Evolutionary conservation across 2,888 invertebrate genomes (phyloP).

Genomic region (Patella ulyssiponensis): DNA sequence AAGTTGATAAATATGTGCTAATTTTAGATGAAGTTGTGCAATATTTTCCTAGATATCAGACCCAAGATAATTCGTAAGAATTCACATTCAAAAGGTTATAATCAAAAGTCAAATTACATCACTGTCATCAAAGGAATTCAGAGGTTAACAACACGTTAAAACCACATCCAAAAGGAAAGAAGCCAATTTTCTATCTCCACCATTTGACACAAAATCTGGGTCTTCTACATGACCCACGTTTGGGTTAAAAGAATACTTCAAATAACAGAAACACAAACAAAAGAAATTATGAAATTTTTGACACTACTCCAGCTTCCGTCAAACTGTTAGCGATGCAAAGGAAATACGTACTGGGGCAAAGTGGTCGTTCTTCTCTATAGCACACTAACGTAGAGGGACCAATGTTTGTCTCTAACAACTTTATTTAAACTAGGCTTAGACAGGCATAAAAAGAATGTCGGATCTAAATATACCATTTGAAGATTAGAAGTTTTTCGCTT

Average conservation of each 20-base stretch:
- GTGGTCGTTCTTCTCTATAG: slow-evolving; percentile 14
- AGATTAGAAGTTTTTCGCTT: slow-evolving; percentile 34
- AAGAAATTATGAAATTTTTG: slow-evolving; percentile 33
- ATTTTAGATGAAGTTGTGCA: too few species aligned
- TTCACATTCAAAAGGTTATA: too few species aligned
- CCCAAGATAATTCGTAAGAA: too few species aligned
- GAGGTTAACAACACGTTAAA: too few species aligned
- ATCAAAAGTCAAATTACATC: too few species aligned
- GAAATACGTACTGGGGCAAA: not conserved
- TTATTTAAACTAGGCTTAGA: slow-evolving; percentile 25
- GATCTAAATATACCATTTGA: slow-evolving; percentile 26
- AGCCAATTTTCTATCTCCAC: too few species aligned
- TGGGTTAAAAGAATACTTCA: slow-evolving; percentile 3
- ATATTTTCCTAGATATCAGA: too few species aligned
- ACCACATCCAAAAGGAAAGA: too few species aligned
- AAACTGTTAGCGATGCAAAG: slow-evolving; percentile 6
- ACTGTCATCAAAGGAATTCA: too few species aligned
- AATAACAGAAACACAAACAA: slow-evolving; percentile 28
- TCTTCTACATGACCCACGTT: not conserved
- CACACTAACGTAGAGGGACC: slow-evolving; percentile 8
- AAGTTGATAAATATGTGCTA: too few species aligned
- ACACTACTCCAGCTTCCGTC: slow-evolving; percentile 27
- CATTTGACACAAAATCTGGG: too few species aligned
- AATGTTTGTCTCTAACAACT: slow-evolving; percentile 16
- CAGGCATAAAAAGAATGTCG: slow-evolving; percentile 24